Base-by-base conservation (phyloP, 2,888 invertebrate genomes). In the Catocala nupta region DNA sequence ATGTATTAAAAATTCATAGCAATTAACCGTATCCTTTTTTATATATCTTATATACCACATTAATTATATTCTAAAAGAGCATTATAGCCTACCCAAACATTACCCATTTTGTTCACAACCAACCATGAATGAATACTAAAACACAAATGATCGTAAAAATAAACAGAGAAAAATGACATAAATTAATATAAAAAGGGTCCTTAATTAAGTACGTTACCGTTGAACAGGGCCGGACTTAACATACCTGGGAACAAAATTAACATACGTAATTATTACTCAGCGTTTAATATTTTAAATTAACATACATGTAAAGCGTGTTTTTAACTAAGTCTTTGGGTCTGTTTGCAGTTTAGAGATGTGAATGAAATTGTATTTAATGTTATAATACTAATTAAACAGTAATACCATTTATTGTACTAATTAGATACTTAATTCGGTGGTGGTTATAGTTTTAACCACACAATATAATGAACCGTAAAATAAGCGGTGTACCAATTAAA, bases 241-340 rank as follows among this genome's bases (percentile, higher is more conserved):
- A 67, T 80, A 78, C 78, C 78, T 78, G 78, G 65, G 12, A 78
- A 78, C 78, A 78, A 78, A 70, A 78, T 74, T 78, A 77, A 78
- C 74, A 74, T 66, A 74, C 52, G 47, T 71, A 60, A 76, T 78
- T 73, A 78, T 61, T 63, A 59, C 49, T 61, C 42, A 48, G 58
- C 47, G 45, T 45, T 59, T 75, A 59, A 66, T 50, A 48, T 34
- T 16, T 51, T 52, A 16, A 45, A 71, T 71, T 66, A 62, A 60
- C 58, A 71, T 77, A 63, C 8, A 59, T 49, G 25, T n/a, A 36
- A 59, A 11, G 48, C 25, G 59, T 39, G 53, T 59, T 73, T 55
- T 65, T 65, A 50, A 65, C 54, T 43, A 51, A 52, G 11, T 61
- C 57, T 61, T 57, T 34, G 57, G 45, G n/a, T 5, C 36, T 39